Conservation (phyloP, 2,797 vertebrate species). For the Epinephelus coioides region DNA sequence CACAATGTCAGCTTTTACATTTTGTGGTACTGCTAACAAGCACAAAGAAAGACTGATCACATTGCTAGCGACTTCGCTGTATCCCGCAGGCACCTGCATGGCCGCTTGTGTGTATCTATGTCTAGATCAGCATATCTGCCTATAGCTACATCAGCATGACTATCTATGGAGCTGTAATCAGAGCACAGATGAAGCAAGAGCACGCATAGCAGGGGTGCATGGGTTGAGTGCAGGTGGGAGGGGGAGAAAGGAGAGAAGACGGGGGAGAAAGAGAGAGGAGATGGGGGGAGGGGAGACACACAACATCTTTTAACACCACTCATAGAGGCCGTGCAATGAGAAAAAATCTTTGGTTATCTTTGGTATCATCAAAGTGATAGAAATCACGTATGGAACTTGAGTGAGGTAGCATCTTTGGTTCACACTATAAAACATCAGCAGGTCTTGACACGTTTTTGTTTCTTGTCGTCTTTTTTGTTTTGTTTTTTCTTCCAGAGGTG, state of each 20-base stretch:
- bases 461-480: conserved; percentile 71
- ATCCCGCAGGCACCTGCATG: conserved; percentile 59
- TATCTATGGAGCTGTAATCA: conserved; percentile 78
- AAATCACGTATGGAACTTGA: conserved; percentile 99
- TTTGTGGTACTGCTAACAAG: conserved; percentile 4
- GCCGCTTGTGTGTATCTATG: conserved; percentile 69
- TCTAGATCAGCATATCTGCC: conserved; percentile 75
- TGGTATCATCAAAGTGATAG: conserved; percentile 99
- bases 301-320: conserved; percentile 90
- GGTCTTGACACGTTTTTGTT: conserved; percentile 90
- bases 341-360: conserved; percentile 99
- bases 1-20: conserved; percentile 13
- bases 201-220: conserved; percentile 64
- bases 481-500: conserved; percentile 76
- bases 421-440: conserved; percentile 98
- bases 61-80: conserved; percentile 10
- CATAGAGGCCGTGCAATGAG: conserved; percentile 93
- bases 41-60: conserved; percentile 19
- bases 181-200: conserved; percentile 83
- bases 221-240: conserved; percentile 70
- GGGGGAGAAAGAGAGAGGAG: conserved; percentile 20
- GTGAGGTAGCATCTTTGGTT: conserved; percentile 99
- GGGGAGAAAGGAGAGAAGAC: conserved; percentile 23
- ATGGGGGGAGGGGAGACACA: conserved; percentile 72
- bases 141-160: conserved; percentile 77